phyloP scores from a whole-genome alignment of 2,113 vertebrate species.

The Dasypus novemcinctus region DNA sequence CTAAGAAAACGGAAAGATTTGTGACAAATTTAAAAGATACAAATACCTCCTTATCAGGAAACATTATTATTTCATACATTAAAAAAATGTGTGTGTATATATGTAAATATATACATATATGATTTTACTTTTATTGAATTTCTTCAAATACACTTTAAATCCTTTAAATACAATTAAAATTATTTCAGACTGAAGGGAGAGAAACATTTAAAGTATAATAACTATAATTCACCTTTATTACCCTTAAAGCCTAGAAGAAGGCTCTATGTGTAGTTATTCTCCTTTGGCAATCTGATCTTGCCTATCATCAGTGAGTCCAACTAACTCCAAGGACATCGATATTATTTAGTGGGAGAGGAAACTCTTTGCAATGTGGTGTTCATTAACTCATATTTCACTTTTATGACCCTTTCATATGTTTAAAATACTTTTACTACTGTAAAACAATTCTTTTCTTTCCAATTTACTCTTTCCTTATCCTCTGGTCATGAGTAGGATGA shows the following conservation, averaged over 20 bases:
- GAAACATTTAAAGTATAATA: not conserved
- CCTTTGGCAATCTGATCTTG: not conserved
- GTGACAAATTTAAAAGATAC: not conserved
- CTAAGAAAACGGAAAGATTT: not conserved
- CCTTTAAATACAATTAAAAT: not conserved
- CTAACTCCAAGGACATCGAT: not conserved
- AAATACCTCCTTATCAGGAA: not conserved
- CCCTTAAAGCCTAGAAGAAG: not conserved
- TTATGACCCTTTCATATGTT: not conserved
- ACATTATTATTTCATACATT: not conserved
- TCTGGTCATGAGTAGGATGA: not conserved
- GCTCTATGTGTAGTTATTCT: not conserved
- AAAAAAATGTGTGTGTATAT: not conserved
- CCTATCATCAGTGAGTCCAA: not conserved
- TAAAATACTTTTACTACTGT: not conserved
- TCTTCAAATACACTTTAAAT: not conserved
- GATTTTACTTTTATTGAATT: not conserved
- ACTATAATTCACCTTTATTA: not conserved
- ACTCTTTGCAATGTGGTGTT: not conserved
- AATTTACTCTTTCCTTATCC: not conserved
- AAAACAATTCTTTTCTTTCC: not conserved
- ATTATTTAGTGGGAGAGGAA: not conserved
- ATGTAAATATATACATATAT: not conserved
- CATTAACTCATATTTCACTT: not conserved
- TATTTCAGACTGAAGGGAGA: not conserved